Conservation (phyloP, 2,113 vertebrate species). For the zebrafish (Danio rerio) region DNA sequence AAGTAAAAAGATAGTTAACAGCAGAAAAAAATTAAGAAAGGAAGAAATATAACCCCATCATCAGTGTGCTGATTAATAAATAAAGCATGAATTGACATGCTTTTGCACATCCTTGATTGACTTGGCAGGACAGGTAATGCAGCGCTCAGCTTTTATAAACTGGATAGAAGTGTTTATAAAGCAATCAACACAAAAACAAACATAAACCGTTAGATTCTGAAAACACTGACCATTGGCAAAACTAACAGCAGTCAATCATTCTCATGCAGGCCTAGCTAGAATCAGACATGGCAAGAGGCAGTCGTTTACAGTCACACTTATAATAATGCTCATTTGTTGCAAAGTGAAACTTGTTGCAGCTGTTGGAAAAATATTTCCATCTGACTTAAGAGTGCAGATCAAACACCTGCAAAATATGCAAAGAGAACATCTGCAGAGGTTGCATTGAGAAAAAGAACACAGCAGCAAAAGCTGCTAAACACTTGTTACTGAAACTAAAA, state of each 20-base stretch:
- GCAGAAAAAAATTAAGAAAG: neutral
- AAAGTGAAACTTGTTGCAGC: constrained; percentile 35
- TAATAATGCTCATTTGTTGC: constrained; percentile 1
- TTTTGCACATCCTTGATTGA: neutral
- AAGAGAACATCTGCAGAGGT: constrained; percentile 36
- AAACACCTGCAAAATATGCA: constrained; percentile 50
- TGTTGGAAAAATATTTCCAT: constrained; percentile 28
- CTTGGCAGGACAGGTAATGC: neutral
- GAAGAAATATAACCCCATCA: neutral
- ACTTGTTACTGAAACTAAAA: constrained; percentile 20
- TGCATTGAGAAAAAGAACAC: neutral
- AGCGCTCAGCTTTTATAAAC: neutral
- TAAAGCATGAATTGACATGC: neutral
- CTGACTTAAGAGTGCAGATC: constrained; percentile 11
- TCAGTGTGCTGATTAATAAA: neutral
- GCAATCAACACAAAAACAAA: neutral
- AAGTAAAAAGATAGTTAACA: neutral
- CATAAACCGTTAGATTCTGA: neutral
- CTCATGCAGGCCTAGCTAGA: neutral
- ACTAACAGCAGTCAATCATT: neutral
- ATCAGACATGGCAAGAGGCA: neutral
- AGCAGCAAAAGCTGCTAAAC: neutral
- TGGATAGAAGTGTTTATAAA: neutral
- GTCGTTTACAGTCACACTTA: neutral
- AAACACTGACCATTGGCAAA: neutral